These are phyloP conservation scores for Chymomyza procnemis DNA, from an alignment of 2,888 invertebrate genomes.

Conservation along the genomic window DNA sequence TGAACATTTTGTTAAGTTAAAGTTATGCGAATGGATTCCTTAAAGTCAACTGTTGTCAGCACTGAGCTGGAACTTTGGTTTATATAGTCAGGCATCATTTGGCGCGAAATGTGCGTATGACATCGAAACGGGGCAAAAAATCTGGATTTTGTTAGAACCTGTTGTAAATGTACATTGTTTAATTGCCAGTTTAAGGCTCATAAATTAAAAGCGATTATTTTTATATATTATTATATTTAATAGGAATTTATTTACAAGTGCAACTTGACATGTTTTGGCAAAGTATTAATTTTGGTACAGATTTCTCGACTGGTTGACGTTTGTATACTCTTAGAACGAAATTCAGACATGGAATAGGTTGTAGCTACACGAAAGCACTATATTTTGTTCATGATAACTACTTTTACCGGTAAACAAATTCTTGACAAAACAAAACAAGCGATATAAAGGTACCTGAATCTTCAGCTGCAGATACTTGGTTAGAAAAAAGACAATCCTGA, in stretches of 20 bases:
- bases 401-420: too few relatives aligned
- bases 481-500: too few relatives aligned
- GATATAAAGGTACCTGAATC: too few relatives aligned
- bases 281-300: neutral
- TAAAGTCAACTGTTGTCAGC: conserved; percentile 35
- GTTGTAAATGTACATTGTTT: conserved; percentile 21
- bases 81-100: conserved; percentile 39
- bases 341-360: too few relatives aligned
- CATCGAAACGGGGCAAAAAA: neutral
- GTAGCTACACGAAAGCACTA: too few relatives aligned
- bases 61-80: conserved; percentile 18
- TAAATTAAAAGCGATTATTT: neutral
- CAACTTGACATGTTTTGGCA: neutral
- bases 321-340: neutral
- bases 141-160: conserved; percentile 30
- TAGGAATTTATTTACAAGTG: neutral
- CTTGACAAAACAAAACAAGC: too few relatives aligned
- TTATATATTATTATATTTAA: neutral
- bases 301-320: neutral
- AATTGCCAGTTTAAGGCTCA: neutral
- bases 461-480: too few relatives aligned
- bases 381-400: too few relatives aligned
- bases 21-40: neutral
- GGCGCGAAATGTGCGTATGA: conserved; percentile 5
- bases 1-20: conserved; percentile 46